Percentiles rank a stretch among this genome's conserved stretches.
phyloP scores from a whole-genome alignment of 2,113 vertebrate genomes.

The Poecile atricapillus region DNA sequence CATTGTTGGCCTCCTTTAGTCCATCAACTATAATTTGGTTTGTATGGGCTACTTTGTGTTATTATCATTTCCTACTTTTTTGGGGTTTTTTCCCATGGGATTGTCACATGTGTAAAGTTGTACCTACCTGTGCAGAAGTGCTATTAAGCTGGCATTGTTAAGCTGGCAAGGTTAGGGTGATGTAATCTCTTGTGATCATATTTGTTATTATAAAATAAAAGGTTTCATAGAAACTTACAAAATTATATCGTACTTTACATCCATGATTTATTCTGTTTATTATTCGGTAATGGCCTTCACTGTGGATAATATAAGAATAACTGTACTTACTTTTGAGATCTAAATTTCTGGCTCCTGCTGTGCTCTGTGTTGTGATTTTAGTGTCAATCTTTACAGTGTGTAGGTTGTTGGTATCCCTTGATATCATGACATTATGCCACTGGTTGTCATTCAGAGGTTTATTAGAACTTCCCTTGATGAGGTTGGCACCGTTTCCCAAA shows the following conservation, averaged over 20 bases:
- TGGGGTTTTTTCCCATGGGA: background rate
- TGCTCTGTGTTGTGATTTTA: constrained; percentile 93
- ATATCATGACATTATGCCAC: constrained; percentile 98
- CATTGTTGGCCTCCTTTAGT: background rate
- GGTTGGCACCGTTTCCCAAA: constrained; percentile 93
- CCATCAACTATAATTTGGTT: background rate
- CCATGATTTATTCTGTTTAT: background rate
- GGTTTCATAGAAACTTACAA: background rate
- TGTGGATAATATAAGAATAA: background rate
- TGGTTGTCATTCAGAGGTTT: constrained; percentile 96
- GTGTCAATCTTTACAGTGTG: constrained; percentile 97
- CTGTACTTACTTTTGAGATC: constrained; percentile 92
- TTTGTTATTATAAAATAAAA: background rate
- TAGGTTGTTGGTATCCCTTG: constrained; percentile 93
- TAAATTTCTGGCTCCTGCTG: constrained; percentile 91
- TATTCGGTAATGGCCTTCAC: background rate
- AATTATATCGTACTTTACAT: background rate
- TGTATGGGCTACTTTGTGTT: background rate
- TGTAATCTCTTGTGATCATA: background rate
- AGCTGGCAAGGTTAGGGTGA: background rate
- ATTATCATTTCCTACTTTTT: background rate
- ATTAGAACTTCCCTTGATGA: constrained; percentile 97
- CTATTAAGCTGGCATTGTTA: background rate
- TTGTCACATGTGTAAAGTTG: background rate
- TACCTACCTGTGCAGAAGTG: background rate